Conservation (phyloP, 2,113 vertebrate genomes). For the Picathartes gymnocephalus region DNA sequence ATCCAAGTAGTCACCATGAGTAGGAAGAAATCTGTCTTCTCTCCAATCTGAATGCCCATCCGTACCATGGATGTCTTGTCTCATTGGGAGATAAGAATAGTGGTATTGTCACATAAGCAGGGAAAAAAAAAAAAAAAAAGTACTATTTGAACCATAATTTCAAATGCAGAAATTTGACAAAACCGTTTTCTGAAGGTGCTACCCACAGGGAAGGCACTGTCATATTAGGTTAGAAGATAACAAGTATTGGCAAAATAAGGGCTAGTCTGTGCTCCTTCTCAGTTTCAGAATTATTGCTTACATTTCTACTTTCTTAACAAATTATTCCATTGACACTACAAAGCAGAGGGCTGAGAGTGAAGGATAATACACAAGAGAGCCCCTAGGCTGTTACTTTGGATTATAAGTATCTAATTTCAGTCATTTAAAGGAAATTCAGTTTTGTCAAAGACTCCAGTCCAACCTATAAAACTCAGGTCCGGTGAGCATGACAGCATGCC, state of each 20-base stretch:
- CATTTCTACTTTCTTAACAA: constrained; percentile 48
- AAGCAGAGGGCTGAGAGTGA: constrained; percentile 33
- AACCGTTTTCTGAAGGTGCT: background rate
- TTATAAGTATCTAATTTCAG: constrained; percentile 61
- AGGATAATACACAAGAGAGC: constrained; percentile 46
- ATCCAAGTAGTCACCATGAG: background rate
- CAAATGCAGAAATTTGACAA: constrained; percentile 1
- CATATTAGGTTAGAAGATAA: background rate
- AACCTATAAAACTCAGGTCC: constrained; percentile 37
- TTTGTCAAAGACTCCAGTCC: constrained; percentile 45
- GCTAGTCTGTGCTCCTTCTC: background rate
- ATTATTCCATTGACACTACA: constrained; percentile 48
- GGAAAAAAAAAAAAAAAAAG: background rate
- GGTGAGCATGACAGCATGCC: constrained; percentile 12
- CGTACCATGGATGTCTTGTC: background rate
- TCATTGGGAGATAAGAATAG: background rate
- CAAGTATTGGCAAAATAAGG: background rate
- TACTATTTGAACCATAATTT: background rate
- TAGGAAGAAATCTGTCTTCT: background rate
- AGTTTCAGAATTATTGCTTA: constrained; percentile 27
- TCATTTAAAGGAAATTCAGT: constrained; percentile 59
- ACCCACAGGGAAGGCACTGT: background rate
- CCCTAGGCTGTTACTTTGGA: constrained; percentile 49
- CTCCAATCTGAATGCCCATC: background rate
- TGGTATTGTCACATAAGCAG: background rate